Percentiles rank a stretch among this genome's conserved stretches.
These are phyloP conservation scores for Phyllostomus discolor DNA, from an alignment of 2,113 vertebrate genomes.

Conservation along the genomic window DNA sequence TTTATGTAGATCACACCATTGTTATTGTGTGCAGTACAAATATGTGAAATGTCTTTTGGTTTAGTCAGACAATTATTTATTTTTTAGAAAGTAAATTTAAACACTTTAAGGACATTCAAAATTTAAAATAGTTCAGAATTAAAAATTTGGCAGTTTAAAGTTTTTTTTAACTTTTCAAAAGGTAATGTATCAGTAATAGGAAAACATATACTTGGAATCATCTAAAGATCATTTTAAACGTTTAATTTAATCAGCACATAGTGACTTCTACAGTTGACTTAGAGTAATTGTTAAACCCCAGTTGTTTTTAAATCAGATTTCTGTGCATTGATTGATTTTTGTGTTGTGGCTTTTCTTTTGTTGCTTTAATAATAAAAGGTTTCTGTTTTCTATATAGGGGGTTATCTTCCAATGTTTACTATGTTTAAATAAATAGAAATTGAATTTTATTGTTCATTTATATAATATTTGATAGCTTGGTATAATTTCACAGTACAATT, in stretches of 20 bases:
- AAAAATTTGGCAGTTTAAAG: slow-evolving; percentile 63
- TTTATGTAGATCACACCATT: slow-evolving; percentile 71
- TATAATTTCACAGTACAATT: slow-evolving; percentile 74
- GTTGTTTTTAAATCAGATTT: slow-evolving; percentile 40
- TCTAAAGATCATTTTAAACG: slow-evolving; percentile 64
- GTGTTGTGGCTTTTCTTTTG: slow-evolving; percentile 59
- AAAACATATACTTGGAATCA: slow-evolving; percentile 68
- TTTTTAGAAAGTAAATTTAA: slow-evolving; percentile 70
- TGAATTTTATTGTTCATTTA: slow-evolving; percentile 77
- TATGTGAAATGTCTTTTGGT: slow-evolving; percentile 68
- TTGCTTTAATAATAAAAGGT: slow-evolving; percentile 64
- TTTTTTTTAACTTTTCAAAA: slow-evolving; percentile 71
- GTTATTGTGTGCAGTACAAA: slow-evolving; percentile 59
- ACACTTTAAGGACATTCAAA: slow-evolving; percentile 67
- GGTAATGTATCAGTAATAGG: slow-evolving; percentile 55
- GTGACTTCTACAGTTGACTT: slow-evolving; percentile 63
- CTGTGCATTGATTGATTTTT: slow-evolving; percentile 63
- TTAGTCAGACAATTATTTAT: slow-evolving; percentile 79
- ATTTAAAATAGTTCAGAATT: slow-evolving; percentile 73
- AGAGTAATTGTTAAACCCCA: slow-evolving; percentile 62
- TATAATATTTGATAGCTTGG: slow-evolving; percentile 75
- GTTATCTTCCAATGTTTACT: slow-evolving; percentile 79
- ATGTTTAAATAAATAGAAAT: slow-evolving; percentile 68
- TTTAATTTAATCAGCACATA: slow-evolving; percentile 66
- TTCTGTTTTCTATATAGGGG: slow-evolving; percentile 35